Evolutionary conservation across 2,888 invertebrate genomes (phyloP).

Genomic region (Drosophila koepferae): DNA sequence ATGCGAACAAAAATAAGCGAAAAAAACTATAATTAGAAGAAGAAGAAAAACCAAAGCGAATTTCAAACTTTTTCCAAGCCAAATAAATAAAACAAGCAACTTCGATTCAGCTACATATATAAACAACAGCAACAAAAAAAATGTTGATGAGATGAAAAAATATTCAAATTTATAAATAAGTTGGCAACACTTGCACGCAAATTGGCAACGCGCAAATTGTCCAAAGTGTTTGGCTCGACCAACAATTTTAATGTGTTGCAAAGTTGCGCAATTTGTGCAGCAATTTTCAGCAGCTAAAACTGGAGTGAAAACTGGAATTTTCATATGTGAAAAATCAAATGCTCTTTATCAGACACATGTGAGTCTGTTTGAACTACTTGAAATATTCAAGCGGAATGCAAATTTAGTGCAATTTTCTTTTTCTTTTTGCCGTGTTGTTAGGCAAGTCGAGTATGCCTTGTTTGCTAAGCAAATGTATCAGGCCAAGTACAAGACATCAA

Average conservation of each 20-base stretch:
- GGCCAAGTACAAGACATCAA: conserved; percentile 12
- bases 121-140: conserved; percentile 5
- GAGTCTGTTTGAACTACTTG: not conserved
- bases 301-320: conserved; percentile 14
- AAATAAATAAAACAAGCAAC: conserved; percentile 2
- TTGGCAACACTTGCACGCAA: conserved; percentile 22
- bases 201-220: conserved; percentile 39
- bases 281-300: conserved; percentile 39
- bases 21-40: not conserved
- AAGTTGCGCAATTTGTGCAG: conserved; percentile 50
- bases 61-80: conserved; percentile 39
- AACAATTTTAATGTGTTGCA: conserved; percentile 38
- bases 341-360: conserved; percentile 20
- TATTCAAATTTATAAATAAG: conserved; percentile 10
- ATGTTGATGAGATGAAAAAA: conserved; percentile 4
- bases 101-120: conserved; percentile 20
- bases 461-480: conserved; percentile 23
- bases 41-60: conserved; percentile 30
- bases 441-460: not conserved
- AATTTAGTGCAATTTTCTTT: not conserved
- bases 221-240: conserved; percentile 34
- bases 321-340: not conserved
- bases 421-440: not conserved
- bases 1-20: conserved; percentile 11
- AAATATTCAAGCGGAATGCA: not conserved